Conservation (phyloP, 2,888 invertebrate species). For the Diaprepes abbreviatus region DNA sequence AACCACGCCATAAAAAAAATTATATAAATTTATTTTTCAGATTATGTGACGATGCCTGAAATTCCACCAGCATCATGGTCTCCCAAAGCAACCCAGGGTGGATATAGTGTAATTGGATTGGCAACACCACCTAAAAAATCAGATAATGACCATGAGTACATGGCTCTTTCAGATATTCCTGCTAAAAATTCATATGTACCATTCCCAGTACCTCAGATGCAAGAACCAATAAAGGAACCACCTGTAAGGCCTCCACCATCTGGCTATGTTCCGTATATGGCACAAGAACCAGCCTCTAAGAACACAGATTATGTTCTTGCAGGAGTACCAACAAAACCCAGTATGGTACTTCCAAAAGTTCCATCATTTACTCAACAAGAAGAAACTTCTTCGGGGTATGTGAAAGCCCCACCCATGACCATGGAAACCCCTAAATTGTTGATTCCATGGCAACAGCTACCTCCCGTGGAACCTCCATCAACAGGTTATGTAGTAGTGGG, state of each 20-base stretch:
- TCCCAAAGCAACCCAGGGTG: conserved; percentile 26
- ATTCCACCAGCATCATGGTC: conserved; percentile 40
- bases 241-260: conserved; percentile 52
- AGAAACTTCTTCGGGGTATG: conserved; percentile 54
- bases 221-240: conserved; percentile 11
- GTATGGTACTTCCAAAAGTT: conserved; percentile 39
- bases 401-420: conserved; percentile 53
- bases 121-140: conserved; percentile 50
- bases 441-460: conserved; percentile 52
- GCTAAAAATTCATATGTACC: conserved; percentile 32
- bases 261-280: conserved; percentile 58
- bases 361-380: conserved; percentile 33
- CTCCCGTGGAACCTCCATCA: conserved; percentile 50
- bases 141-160: conserved; percentile 53
- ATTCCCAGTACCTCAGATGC: conserved; percentile 10
- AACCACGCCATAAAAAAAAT: no score
- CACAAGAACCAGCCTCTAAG: conserved; percentile 45
- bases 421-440: conserved; percentile 43
- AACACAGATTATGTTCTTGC: conserved; percentile 60
- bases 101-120: conserved; percentile 61
- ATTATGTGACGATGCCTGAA: conserved; percentile 56
- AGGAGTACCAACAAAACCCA: conserved; percentile 55
- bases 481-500: conserved; percentile 59
- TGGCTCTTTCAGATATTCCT: conserved; percentile 49
- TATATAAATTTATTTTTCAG: conserved; percentile 23